A percentile compares a stretch with the other conserved stretches of the same genome.
Conservation (phyloP, 2,888 invertebrate species). For the Leucoptera coffeella region DNA sequence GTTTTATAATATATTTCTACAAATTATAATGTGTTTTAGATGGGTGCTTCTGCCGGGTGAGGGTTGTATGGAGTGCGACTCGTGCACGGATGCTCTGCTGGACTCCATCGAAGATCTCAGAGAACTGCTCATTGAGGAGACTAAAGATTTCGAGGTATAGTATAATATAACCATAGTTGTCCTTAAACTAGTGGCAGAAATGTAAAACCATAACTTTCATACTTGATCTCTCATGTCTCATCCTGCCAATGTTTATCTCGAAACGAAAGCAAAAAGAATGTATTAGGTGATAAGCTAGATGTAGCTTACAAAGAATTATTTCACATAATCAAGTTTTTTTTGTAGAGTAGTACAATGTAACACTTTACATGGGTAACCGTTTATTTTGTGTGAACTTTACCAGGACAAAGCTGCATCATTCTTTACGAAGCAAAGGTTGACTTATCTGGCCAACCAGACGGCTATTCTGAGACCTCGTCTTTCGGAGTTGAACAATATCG, state of each 20-base stretch:
- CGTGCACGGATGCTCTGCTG: constrained; percentile 84
- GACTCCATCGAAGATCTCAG: constrained; percentile 77
- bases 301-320: too few relatives aligned
- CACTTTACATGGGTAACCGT: too few relatives aligned
- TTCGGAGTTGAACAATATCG: constrained; percentile 57
- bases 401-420: constrained; percentile 79
- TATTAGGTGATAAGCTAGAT: too few relatives aligned
- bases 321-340: too few relatives aligned
- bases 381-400: constrained; percentile 10
- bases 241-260: too few relatives aligned
- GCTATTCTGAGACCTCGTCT: constrained; percentile 63
- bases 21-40: constrained; percentile 35
- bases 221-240: too few relatives aligned
- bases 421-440: constrained; percentile 79
- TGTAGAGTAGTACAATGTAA: too few relatives aligned
- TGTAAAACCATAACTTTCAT: too few relatives aligned
- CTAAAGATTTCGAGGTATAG: constrained; percentile 71
- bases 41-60: constrained; percentile 80
- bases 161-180: too few relatives aligned
- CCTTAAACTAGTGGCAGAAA: background rate
- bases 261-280: too few relatives aligned
- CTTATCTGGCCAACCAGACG: constrained; percentile 72
- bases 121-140: constrained; percentile 63
- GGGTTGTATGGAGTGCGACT: constrained; percentile 89
- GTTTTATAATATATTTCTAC: too few relatives aligned